A percentile compares a stretch with the other conserved stretches of the same genome.
Evolutionary conservation across 2,888 invertebrate genomes (phyloP).

Genomic region (Linyphia triangularis): DNA sequence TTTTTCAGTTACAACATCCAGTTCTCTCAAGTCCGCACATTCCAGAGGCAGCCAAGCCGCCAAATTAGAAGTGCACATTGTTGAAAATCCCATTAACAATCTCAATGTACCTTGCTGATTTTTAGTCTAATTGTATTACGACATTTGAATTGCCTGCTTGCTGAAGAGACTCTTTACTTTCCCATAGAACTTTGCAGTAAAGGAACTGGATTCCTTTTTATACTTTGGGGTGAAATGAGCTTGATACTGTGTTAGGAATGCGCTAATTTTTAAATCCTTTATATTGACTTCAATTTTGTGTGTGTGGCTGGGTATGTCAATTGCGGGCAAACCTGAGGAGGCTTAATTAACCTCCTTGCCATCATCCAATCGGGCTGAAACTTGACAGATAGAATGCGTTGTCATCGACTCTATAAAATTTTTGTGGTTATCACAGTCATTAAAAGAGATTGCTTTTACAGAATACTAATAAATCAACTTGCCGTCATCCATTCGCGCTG

Average conservation of each 20-base stretch:
- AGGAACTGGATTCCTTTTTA: neutral
- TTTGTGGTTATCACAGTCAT: no score
- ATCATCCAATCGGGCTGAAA: no score
- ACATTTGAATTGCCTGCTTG: neutral
- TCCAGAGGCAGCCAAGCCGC: conserved; percentile 48
- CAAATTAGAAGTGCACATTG: conserved; percentile 75
- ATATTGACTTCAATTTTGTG: no score
- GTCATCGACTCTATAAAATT: no score
- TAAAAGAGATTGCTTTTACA: no score
- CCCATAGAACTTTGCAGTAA: neutral
- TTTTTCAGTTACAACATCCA: conserved; percentile 26
- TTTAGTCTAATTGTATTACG: neutral
- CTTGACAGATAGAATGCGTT: no score
- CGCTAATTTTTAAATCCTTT: no score
- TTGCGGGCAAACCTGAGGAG: neutral
- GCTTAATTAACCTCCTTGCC: no score
- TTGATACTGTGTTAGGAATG: no score
- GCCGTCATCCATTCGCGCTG: no score
- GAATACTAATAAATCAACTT: no score
- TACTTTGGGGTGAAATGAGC: neutral
- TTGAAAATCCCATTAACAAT: conserved; percentile 71
- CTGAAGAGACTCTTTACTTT: neutral
- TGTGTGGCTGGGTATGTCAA: neutral
- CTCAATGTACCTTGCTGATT: conserved; percentile 63
- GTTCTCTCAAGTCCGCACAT: conserved; percentile 54